Evolutionary conservation across 2,113 vertebrate genomes (phyloP).

Genomic region (Progne subis): DNA sequence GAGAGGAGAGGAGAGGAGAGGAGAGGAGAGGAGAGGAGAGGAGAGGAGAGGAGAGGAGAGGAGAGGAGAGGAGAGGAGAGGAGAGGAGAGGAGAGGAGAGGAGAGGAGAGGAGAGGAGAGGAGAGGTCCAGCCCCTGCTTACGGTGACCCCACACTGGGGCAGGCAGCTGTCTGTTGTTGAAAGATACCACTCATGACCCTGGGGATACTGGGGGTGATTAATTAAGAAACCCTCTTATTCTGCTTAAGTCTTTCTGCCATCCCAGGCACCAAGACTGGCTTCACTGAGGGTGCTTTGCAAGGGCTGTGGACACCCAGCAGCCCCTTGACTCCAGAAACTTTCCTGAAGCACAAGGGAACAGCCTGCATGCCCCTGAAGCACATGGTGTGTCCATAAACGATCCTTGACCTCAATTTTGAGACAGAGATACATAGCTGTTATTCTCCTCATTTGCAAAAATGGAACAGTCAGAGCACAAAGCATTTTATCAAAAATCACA

Average conservation of each 20-base stretch:
- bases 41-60: too few relatives aligned
- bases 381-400: background rate
- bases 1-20: too few relatives aligned
- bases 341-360: background rate
- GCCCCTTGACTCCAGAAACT: background rate
- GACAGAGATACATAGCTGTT: background rate
- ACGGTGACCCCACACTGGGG: fast-evolving
- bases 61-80: too few relatives aligned
- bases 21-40: too few relatives aligned
- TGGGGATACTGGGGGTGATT: fast-evolving
- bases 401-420: background rate
- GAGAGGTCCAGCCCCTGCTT: fast-evolving
- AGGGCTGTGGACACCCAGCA: background rate
- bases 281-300: background rate
- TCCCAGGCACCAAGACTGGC: background rate
- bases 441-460: background rate
- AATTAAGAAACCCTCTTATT: background rate
- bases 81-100: too few relatives aligned
- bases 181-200: background rate
- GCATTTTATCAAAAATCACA: background rate
- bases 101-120: background rate
- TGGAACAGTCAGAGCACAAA: background rate
- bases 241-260: background rate
- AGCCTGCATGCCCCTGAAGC: fast-evolving
- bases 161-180: background rate